A percentile compares a stretch with the other conserved stretches of the same genome.
Evolutionary conservation across 2,888 invertebrate species (phyloP).

Genomic region (Ganaspis brasiliensis): DNA sequence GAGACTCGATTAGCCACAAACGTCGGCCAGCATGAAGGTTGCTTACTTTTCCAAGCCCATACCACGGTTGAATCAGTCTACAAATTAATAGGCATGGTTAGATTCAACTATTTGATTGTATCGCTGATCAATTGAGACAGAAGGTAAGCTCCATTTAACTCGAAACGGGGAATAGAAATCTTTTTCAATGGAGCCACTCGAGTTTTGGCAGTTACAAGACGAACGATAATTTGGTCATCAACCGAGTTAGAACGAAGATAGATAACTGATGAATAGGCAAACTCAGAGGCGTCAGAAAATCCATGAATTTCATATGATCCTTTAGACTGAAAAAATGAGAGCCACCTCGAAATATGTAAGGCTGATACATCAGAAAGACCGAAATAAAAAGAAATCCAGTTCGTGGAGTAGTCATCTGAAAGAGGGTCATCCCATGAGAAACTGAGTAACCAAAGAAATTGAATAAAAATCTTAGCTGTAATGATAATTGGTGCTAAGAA

Average conservation of each 20-base stretch:
- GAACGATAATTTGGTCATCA: not conserved
- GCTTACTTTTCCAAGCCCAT: no score
- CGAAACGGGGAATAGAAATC: not conserved
- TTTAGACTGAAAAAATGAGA: no score
- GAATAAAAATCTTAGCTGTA: constrained; percentile 34
- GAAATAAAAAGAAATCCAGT: no score
- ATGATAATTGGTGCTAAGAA: constrained; percentile 39
- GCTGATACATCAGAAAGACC: no score
- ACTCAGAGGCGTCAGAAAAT: not conserved
- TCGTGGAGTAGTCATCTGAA: constrained; percentile 7
- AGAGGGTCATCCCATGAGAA: constrained; percentile 24
- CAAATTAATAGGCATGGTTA: no score
- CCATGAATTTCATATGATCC: not conserved
- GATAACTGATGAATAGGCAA: not conserved
- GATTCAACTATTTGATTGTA: no score
- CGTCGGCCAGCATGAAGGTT: no score
- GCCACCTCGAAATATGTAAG: no score
- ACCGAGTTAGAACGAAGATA: not conserved
- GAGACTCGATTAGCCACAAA: no score
- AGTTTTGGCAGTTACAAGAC: not conserved
- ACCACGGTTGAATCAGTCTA: no score
- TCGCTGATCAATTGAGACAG: no score
- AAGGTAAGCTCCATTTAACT: not conserved
- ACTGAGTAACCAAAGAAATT: constrained; percentile 35
- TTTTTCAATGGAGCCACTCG: not conserved